Evolutionary conservation across 2,797 vertebrate genomes (phyloP).

Genomic region (Onychomys arenicola): DNA sequence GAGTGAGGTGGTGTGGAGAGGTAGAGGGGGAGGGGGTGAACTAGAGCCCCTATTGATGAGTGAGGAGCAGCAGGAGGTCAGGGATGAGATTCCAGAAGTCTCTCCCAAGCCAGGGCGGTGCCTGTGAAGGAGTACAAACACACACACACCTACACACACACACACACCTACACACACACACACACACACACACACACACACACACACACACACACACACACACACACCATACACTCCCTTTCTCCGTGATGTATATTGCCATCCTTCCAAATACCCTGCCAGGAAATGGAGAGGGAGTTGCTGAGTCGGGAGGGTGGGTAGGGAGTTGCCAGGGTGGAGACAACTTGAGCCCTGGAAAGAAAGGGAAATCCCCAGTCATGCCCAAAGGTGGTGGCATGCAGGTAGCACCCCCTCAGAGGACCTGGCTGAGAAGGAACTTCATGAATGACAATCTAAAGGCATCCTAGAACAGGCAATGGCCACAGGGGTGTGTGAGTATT

Average conservation of each 20-base stretch:
- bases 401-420: no score
- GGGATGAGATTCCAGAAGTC: not conserved
- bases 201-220: not conserved
- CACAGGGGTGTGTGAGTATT: not conserved
- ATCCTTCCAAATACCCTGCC: not conserved
- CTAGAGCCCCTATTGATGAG: not conserved
- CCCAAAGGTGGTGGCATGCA: no score
- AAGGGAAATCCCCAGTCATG: fast-evolving
- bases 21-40: not conserved
- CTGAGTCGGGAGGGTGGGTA: not conserved
- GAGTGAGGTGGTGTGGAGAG: not conserved
- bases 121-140: not conserved
- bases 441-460: not conserved
- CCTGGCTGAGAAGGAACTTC: not conserved
- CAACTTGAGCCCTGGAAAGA: not conserved
- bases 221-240: not conserved
- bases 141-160: not conserved
- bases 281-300: not conserved
- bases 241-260: not conserved
- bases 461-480: not conserved
- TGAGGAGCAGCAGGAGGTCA: not conserved
- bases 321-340: not conserved
- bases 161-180: no score
- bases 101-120: not conserved
- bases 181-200: no score